These are phyloP conservation scores for Dicranocentrus wangi DNA, from an alignment of 2,888 invertebrate species.

Conservation along the genomic window DNA sequence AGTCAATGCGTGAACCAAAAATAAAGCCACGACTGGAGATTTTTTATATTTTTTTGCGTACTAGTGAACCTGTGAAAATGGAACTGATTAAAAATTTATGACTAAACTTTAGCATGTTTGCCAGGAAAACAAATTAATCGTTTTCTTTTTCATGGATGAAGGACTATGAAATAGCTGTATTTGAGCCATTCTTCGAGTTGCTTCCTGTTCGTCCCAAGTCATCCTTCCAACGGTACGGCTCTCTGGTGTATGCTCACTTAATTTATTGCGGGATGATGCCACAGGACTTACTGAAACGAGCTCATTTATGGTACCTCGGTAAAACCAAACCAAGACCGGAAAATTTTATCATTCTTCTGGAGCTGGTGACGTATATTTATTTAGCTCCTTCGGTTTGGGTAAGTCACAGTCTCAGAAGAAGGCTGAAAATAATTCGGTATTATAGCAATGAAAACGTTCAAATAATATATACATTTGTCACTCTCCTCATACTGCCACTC, in stretches of 20 bases:
- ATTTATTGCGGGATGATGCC: slow-evolving; percentile 56
- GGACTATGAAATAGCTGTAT: slow-evolving; percentile 68
- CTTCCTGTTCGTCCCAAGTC: slow-evolving; percentile 65
- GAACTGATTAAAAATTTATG: slow-evolving; percentile 48
- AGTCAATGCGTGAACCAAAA: too few species aligned
- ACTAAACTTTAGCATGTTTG: slow-evolving; percentile 25
- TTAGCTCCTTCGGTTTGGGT: slow-evolving; percentile 66
- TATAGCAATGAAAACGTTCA: too few species aligned
- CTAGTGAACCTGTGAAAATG: background rate
- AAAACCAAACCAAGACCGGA: slow-evolving; percentile 63
- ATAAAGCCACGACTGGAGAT: too few species aligned
- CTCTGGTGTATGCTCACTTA: slow-evolving; percentile 63
- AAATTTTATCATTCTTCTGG: slow-evolving; percentile 65
- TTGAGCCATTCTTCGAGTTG: slow-evolving; percentile 65
- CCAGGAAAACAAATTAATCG: slow-evolving; percentile 25
- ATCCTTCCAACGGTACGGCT: slow-evolving; percentile 64
- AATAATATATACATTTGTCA: too few species aligned
- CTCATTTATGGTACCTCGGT: slow-evolving; percentile 44
- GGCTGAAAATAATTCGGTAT: too few species aligned
- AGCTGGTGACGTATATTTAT: slow-evolving; percentile 59
- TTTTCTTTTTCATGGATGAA: slow-evolving; percentile 41
- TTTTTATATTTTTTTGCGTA: too few species aligned
- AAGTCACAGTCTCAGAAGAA: slow-evolving; percentile 27
- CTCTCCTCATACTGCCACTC: too few species aligned
- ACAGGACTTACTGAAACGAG: slow-evolving; percentile 53